Conservation (phyloP, 2,888 invertebrate species). For the Fragum fragum region DNA sequence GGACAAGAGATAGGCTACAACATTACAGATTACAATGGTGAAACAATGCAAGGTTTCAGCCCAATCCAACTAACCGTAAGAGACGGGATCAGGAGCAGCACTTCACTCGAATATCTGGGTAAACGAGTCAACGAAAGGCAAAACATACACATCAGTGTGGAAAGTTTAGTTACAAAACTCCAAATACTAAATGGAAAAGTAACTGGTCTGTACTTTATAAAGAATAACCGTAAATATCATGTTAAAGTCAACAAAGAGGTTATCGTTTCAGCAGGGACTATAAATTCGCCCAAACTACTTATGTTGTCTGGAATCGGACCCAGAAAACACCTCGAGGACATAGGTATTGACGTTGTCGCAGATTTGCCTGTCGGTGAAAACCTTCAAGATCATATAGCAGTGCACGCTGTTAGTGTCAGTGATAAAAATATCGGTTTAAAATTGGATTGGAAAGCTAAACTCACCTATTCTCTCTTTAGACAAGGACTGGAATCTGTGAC, state of each 20-base stretch:
- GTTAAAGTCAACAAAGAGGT: constrained; percentile 77
- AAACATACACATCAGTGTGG: constrained; percentile 38
- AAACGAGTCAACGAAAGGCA: constrained; percentile 11
- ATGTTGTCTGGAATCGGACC: constrained; percentile 86
- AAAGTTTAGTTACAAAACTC: constrained; percentile 73
- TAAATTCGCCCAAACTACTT: constrained; percentile 84
- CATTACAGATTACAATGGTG: constrained; percentile 44
- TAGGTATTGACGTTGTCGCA: constrained; percentile 80
- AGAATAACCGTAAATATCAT: constrained; percentile 58
- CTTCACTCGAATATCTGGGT: constrained; percentile 28
- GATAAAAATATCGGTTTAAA: constrained; percentile 38
- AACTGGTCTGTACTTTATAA: constrained; percentile 74
- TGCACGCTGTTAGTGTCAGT: constrained; percentile 36
- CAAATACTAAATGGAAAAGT: constrained; percentile 72
- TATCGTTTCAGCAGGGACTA: constrained; percentile 84
- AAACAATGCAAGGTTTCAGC: constrained; percentile 33
- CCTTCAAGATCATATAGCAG: constrained; percentile 41
- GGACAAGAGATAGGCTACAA: constrained; percentile 38
- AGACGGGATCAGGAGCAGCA: constrained; percentile 40
- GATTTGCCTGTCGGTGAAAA: constrained; percentile 79
- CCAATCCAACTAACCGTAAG: constrained; percentile 33
- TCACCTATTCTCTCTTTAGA: constrained; percentile 51
- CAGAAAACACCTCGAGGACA: constrained; percentile 78
- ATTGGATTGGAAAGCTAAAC: constrained; percentile 15
- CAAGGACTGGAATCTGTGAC: constrained; percentile 36